Evolutionary conservation across 2,113 vertebrate species (phyloP), one percentile per base, ranked within the genome.

Genomic region (Varanus salvator): DNA sequence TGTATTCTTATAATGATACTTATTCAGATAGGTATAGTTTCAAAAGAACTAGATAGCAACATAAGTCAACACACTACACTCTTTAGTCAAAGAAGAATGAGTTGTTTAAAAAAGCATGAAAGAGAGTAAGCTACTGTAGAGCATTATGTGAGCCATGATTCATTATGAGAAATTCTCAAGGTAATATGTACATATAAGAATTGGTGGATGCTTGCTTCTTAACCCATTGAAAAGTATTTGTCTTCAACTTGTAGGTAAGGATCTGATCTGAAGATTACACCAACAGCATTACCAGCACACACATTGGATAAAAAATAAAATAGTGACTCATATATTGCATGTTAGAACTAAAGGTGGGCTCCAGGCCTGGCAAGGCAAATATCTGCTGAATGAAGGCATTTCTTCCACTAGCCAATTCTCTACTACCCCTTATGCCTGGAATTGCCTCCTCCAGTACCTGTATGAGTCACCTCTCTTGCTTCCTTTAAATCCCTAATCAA

Each of bases 101-200:
- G 6, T 54, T 54, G 6, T 54, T 54, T 44, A 83, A 72, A 72
- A 72, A 72, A 72, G 9, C 1, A 19, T 64, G 60, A 64, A 19
- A 64, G 60, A 64, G 60, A 64, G 21, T 19, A 64, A 21, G n/a
- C 81, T 80, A 60, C 89, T 64, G 60, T 64, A 64, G 60, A 71
- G 12, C 76, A 78, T 91, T 92, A 92, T 87, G 23, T 89, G 29
- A 6, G 48, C 84, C 78, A 27, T 27, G 85, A 91, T 81, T 64
- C 80, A 88, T 82, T 92, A 90, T 29, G 48, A 82, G 72, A 6
- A 29, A 80, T 31, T 90, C 38, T 84, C 84, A 87, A 90, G 31
- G 74, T 71, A 23, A 44, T 44, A 44, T 44, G 11, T 0, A 3
- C 74, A 94, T 38, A 89, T 7, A 87, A 29, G 4, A 0, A 25